Evolutionary conservation across 2,113 vertebrate genomes (phyloP).

Genomic region (Raja brachyura): DNA sequence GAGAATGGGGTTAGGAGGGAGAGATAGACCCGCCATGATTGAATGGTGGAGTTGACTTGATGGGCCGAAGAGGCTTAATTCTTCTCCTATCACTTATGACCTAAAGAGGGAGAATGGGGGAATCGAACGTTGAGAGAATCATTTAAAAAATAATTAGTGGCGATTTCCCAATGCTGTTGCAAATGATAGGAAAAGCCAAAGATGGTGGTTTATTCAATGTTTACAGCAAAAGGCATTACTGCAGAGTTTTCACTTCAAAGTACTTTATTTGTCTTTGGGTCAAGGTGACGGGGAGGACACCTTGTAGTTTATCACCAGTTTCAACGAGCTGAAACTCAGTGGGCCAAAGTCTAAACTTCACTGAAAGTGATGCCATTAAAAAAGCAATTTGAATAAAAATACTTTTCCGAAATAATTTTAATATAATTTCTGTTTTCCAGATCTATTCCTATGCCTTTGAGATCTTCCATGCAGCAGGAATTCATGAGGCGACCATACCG

Average conservation of each 20-base stretch:
- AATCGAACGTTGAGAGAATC: too few relatives aligned
- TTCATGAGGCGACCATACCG: not conserved
- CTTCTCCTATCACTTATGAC: too few relatives aligned
- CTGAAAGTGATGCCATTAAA: not conserved
- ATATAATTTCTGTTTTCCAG: conserved; percentile 5
- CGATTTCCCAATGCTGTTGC: not conserved
- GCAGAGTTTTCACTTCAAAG: not conserved
- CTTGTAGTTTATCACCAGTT: not conserved
- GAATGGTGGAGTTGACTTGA: not conserved
- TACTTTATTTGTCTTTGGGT: not conserved
- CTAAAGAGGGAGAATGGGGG: too few relatives aligned
- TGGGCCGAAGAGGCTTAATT: not conserved
- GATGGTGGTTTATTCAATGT: not conserved
- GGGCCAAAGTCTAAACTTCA: not conserved
- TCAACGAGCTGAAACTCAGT: not conserved
- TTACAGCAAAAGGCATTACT: not conserved
- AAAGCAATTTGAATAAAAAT: not conserved
- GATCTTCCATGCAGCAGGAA: conserved; percentile 6
- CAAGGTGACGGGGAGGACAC: not conserved
- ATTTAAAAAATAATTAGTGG: not conserved
- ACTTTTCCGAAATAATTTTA: not conserved
- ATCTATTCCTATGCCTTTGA: conserved; percentile 33
- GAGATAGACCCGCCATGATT: too few relatives aligned
- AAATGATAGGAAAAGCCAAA: not conserved
- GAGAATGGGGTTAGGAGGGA: not conserved